A percentile compares a stretch with the other conserved stretches of the same genome.
phyloP scores from a whole-genome alignment of 2,113 vertebrate species.

The Lepisosteus oculatus region DNA sequence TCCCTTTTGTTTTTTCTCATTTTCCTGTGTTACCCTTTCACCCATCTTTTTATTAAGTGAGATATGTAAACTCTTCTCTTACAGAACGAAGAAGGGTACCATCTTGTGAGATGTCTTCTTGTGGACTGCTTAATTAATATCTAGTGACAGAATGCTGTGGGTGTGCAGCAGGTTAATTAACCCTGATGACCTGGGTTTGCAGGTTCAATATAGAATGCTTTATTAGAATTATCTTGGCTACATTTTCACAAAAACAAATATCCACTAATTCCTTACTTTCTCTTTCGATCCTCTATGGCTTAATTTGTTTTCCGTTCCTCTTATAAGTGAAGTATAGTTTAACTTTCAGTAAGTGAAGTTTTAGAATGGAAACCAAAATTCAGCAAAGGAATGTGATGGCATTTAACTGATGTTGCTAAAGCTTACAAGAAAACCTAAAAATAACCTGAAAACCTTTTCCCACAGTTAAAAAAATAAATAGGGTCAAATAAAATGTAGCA shows the following conservation, averaged over 20 bases:
- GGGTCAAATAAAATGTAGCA: too few relatives aligned
- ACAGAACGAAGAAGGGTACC: slow-evolving; percentile 31
- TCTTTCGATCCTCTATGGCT: not conserved
- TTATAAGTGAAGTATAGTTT: slow-evolving; percentile 18
- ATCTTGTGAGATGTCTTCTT: slow-evolving; percentile 44
- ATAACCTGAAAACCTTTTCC: too few relatives aligned
- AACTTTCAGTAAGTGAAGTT: slow-evolving; percentile 2
- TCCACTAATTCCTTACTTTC: not conserved
- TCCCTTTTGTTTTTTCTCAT: too few relatives aligned
- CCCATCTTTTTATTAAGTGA: too few relatives aligned
- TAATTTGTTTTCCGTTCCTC: slow-evolving; percentile 1
- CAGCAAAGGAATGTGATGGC: not conserved
- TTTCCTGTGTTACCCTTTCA: too few relatives aligned
- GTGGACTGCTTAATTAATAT: slow-evolving; percentile 67
- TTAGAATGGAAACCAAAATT: not conserved
- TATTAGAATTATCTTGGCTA: slow-evolving; percentile 8
- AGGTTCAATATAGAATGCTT: slow-evolving; percentile 33
- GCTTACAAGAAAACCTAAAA: too few relatives aligned
- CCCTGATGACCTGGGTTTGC: slow-evolving; percentile 55
- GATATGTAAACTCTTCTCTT: slow-evolving; percentile 26
- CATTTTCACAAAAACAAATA: not conserved
- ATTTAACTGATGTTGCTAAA: not conserved
- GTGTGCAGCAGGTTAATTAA: slow-evolving; percentile 60
- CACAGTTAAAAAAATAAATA: too few relatives aligned
- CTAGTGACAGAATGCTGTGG: slow-evolving; percentile 59